These are phyloP conservation scores for Zelleria hepariella DNA, from an alignment of 2,888 invertebrate genomes.

Conservation along the genomic window DNA sequence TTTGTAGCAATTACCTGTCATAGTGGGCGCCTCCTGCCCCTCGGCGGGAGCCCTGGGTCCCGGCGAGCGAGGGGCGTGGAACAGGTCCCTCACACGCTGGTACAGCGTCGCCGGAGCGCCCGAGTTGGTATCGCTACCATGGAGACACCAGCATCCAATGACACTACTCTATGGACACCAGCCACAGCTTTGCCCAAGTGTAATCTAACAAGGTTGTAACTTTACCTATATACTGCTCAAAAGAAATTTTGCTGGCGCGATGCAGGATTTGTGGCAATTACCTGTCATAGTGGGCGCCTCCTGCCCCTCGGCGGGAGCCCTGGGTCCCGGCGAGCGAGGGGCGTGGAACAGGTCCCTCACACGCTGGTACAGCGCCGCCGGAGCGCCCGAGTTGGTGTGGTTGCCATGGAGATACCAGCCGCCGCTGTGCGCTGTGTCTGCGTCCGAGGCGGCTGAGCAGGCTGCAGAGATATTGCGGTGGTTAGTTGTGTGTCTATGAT, in stretches of 20 bases:
- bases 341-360: conserved; percentile 86
- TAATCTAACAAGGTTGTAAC: too few relatives aligned
- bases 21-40: conserved; percentile 53
- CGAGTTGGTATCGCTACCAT: not conserved
- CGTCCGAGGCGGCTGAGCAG: conserved; percentile 69
- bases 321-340: conserved; percentile 49
- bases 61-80: not conserved
- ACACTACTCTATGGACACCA: too few relatives aligned
- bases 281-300: conserved; percentile 69
- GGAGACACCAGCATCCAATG: not conserved
- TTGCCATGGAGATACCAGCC: conserved; percentile 85
- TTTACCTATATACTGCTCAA: too few relatives aligned
- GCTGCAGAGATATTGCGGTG: conserved; percentile 27
- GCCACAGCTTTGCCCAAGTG: too few relatives aligned
- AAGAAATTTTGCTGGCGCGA: too few relatives aligned
- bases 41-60: not conserved
- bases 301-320: conserved; percentile 57
- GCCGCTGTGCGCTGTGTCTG: conserved; percentile 65
- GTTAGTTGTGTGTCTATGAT: not conserved
- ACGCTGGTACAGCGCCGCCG: conserved; percentile 86
- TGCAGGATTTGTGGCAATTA: conserved; percentile 19
- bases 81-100: not conserved
- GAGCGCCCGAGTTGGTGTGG: conserved; percentile 40
- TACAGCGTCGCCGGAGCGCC: not conserved
- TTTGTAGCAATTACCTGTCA: conserved; percentile 71